phyloP scores from a whole-genome alignment of 2,113 vertebrate genomes.

The Brachypodius melanocephalos region DNA sequence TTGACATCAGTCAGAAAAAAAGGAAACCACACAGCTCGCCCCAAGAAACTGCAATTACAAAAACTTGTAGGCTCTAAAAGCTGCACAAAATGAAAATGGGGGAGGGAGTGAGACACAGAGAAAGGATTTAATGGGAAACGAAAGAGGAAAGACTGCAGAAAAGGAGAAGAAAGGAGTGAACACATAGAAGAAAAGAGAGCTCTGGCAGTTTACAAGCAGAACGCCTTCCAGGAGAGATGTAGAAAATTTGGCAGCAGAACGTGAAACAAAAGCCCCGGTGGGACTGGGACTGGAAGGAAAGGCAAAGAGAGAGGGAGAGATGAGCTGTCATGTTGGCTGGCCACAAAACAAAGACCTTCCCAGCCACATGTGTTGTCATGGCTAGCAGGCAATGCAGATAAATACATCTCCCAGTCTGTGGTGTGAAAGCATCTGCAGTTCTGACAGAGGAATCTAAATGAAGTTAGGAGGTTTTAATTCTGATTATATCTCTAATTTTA shows the following conservation, averaged over 20 bases:
- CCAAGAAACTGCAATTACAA: background rate
- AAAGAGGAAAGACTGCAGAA: background rate
- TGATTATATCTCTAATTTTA: background rate
- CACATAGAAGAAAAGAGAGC: background rate
- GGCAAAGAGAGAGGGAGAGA: background rate
- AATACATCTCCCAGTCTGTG: background rate
- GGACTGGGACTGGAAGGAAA: background rate
- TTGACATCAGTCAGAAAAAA: background rate
- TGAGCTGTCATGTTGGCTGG: background rate
- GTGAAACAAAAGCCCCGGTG: background rate
- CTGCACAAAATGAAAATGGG: background rate
- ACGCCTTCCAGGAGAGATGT: background rate
- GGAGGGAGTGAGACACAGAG: background rate
- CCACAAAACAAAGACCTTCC: background rate
- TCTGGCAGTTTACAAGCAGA: background rate
- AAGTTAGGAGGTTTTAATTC: background rate
- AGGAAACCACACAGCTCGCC: background rate
- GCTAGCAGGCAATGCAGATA: background rate
- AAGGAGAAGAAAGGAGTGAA: background rate
- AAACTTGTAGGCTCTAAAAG: background rate
- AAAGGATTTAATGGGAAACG: background rate
- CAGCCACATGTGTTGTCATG: background rate
- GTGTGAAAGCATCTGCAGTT: background rate
- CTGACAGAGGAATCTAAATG: background rate
- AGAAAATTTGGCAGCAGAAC: background rate